These are phyloP conservation scores for Clarias platycephalus DNA, from an alignment of 2,797 vertebrate genomes.

Conservation along the genomic window DNA sequence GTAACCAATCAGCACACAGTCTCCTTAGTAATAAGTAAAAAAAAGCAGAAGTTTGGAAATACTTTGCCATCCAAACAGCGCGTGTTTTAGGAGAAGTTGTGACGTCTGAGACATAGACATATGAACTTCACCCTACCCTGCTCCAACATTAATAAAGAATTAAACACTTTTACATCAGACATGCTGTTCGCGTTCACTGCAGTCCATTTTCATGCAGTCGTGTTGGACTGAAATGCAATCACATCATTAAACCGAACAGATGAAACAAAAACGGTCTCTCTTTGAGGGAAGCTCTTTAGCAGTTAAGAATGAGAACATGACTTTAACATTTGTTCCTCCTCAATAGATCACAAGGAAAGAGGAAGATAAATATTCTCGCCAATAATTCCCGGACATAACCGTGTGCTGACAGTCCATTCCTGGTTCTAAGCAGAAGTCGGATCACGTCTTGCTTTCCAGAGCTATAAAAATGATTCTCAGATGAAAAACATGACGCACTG, in stretches of 20 bases:
- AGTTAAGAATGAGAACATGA: no score
- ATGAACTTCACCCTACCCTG: neutral
- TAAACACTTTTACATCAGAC: neutral
- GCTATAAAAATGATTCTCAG: neutral
- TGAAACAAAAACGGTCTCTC: no score
- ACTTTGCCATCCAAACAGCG: no score
- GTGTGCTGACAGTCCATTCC: neutral
- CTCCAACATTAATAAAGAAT: neutral
- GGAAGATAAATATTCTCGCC: neutral
- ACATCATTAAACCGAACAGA: no score
- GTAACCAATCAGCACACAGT: neutral
- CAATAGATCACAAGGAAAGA: no score
- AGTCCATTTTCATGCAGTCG: neutral
- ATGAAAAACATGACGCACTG: neutral
- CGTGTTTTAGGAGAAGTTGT: neutral
- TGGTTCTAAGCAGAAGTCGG: neutral
- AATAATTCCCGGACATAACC: neutral
- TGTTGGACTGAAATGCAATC: neutral
- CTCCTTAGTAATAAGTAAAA: neutral
- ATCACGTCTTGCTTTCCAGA: neutral
- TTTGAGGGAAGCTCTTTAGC: no score
- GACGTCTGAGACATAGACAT: neutral
- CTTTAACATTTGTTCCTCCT: no score
- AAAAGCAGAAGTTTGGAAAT: slow-evolving; percentile 5
- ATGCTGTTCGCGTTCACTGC: neutral